Evolutionary conservation across 92 coral and sea anemone species (phyloP), one percentile per base, ranked within the genome.

Genomic region (Zoanthus gigantus): DNA sequence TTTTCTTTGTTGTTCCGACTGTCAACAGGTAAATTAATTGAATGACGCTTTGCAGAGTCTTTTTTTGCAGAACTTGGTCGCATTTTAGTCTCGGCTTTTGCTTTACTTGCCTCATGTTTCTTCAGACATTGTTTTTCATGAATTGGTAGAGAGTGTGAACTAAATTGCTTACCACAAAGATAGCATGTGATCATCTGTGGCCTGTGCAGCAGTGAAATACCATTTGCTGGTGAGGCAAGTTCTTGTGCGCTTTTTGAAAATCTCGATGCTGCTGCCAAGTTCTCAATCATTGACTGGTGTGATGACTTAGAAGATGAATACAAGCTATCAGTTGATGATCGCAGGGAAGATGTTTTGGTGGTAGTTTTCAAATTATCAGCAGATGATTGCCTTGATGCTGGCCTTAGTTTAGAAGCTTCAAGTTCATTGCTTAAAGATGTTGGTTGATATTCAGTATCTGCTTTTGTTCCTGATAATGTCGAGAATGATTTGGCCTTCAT

Each of bases 71-170:
- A 66, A n/a, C 74, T 76, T 72, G 90, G 74, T 48, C 86, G 72
- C 68, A 67, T 83, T 75, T 90, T 78, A 56, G 78, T 94, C 48
- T 76, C 92, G 47, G 57, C 66, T 65, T 89, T 94, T 37, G 88
- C 90, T 34, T 90, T 85, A 57, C 34, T 74, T 9, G 95, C 94
- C 69, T 97, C 98, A 93, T 94, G 93, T 74, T 94, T 97, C 83
- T 94, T 97, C 53, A 90, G 80, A 89, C 99, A 97, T 31, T 97
- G 99, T 53, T 96, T 97, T 90, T 97, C 98, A 87, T 97, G 99
- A 50, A 97, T 92, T 63, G 88, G 91, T 34, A 97, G 84, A 10
- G 99, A 97, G 82, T 97, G 98, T 17, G 88, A 81, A 16, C 94
- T 95, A 71, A 97, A 93, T 82, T 97, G 96, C 79, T 91, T 92